Percentiles rank a stretch among this genome's conserved stretches.
Conservation (phyloP, 2,888 invertebrate genomes). For the Trichogramma dendrolimi region DNA sequence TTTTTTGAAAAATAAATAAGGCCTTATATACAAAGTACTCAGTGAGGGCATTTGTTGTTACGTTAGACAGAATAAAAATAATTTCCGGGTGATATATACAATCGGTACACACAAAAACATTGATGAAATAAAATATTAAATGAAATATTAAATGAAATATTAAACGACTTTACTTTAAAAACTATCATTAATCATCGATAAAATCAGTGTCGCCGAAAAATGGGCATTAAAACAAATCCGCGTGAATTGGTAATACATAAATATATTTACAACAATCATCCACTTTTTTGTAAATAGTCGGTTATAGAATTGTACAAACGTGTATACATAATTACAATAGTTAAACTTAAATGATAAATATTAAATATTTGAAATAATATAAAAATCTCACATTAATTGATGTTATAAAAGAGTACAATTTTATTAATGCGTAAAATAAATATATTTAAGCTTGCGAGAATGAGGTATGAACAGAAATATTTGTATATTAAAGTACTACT, state of each 20-base stretch:
- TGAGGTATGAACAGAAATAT: too few relatives aligned
- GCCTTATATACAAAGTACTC: conserved; percentile 48
- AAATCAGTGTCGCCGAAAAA: conserved; percentile 50
- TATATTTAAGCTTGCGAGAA: too few relatives aligned
- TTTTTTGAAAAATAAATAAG: conserved; percentile 38
- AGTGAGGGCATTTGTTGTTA: conserved; percentile 51
- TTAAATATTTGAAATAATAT: conserved; percentile 5
- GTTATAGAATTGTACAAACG: conserved; percentile 28
- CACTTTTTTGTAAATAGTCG: conserved; percentile 36
- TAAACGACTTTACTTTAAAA: too few relatives aligned
- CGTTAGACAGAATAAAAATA: conserved; percentile 31
- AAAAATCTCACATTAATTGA: too few relatives aligned
- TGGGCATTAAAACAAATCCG: conserved; percentile 50
- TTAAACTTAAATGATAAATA: conserved; percentile 27
- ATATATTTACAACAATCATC: conserved; percentile 42
- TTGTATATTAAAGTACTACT: too few relatives aligned
- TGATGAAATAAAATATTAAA: too few relatives aligned
- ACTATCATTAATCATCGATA: conserved; percentile 46
- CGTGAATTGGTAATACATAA: conserved; percentile 46
- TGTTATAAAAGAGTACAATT: too few relatives aligned
- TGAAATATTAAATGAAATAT: too few relatives aligned
- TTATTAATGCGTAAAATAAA: too few relatives aligned
- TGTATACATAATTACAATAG: conserved; percentile 30
- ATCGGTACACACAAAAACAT: conserved; percentile 22
- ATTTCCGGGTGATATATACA: conserved; percentile 30